Evolutionary conservation across 1,140 invertebrate species (phyloP).

Genomic region (Scaptomyza pallida): DNA sequence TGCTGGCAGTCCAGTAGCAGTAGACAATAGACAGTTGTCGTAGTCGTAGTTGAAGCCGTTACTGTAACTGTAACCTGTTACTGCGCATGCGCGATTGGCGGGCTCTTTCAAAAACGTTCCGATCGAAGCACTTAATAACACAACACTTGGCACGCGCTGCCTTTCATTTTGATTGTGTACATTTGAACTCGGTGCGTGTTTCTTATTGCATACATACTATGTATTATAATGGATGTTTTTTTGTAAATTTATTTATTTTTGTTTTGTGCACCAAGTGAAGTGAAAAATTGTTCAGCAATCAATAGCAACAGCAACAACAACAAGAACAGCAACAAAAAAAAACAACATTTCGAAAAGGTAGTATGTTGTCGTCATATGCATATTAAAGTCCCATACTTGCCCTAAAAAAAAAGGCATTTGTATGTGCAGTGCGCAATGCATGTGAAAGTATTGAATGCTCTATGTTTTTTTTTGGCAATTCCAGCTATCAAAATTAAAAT

Average conservation of each 20-base stretch:
- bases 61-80: background rate
- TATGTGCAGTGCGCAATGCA: slow-evolving; percentile 17
- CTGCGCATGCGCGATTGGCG: slow-evolving; percentile 11
- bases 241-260: slow-evolving; percentile 22
- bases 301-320: background rate
- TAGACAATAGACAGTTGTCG: slow-evolving; percentile 20
- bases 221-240: slow-evolving; percentile 23
- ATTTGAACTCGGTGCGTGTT: slow-evolving; percentile 13
- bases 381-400: slow-evolving; percentile 23
- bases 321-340: background rate
- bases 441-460: slow-evolving; percentile 24
- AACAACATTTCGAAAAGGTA: slow-evolving; percentile 17
- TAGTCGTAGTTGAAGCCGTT: slow-evolving; percentile 4
- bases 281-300: slow-evolving; percentile 13
- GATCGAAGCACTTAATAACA: slow-evolving; percentile 21
- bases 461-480: slow-evolving; percentile 21
- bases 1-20: slow-evolving; percentile 20
- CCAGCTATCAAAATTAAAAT: slow-evolving; percentile 10
- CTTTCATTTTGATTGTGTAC: slow-evolving; percentile 30
- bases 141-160: slow-evolving; percentile 46
- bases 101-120: slow-evolving; percentile 20
- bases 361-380: slow-evolving; percentile 42
- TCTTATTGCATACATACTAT: slow-evolving; percentile 22
- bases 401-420: slow-evolving; percentile 35
- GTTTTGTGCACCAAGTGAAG: slow-evolving; percentile 35